phyloP scores from a whole-genome alignment of 2,113 vertebrate species.

The Dipodomys ordii region DNA sequence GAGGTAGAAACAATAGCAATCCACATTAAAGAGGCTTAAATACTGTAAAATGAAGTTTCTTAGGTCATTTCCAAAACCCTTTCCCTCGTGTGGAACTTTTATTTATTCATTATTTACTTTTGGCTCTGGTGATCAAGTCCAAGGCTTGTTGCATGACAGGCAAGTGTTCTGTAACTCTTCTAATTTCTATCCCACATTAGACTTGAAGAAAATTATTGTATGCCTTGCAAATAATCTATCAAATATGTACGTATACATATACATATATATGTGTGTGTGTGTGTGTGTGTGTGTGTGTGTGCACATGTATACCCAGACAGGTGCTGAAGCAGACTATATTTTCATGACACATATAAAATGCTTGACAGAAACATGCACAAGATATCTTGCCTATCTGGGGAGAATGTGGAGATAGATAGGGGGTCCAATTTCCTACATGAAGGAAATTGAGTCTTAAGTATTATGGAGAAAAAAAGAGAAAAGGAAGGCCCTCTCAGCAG shows the following conservation, averaged over 20 bases:
- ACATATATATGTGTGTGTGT: neutral
- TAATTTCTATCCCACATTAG: neutral
- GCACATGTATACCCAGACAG: neutral
- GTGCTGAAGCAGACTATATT: neutral
- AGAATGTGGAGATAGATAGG: neutral
- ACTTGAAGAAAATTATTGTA: neutral
- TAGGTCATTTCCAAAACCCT: neutral
- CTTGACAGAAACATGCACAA: neutral
- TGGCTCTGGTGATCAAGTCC: neutral
- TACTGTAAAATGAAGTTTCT: neutral
- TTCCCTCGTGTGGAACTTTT: neutral
- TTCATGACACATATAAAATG: neutral
- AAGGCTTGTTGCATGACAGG: neutral
- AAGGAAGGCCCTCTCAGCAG: neutral
- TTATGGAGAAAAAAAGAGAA: neutral
- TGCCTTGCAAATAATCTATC: constrained; percentile 28
- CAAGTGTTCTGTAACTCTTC: neutral
- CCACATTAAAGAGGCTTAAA: constrained; percentile 34
- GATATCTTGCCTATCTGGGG: neutral
- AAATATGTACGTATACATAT: neutral
- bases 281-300: neutral
- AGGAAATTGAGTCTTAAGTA: neutral
- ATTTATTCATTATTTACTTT: neutral
- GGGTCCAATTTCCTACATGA: neutral
- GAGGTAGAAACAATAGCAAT: constrained; percentile 34